Percentiles rank a stretch among this genome's conserved stretches.
These are phyloP conservation scores for Onychomys arenicola DNA, from an alignment of 2,797 vertebrate genomes.

Conservation along the genomic window DNA sequence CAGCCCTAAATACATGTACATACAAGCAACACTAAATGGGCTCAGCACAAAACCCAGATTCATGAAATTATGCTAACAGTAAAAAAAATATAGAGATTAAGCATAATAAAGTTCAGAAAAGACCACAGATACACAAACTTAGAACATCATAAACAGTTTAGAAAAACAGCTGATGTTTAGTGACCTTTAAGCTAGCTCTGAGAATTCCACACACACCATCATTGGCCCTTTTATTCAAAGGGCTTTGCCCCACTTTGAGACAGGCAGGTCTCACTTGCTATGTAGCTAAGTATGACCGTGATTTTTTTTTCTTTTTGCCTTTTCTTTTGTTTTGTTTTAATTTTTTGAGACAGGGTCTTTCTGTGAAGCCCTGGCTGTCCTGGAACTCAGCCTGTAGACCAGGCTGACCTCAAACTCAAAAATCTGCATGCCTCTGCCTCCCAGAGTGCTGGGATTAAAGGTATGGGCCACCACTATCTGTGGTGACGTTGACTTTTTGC, in stretches of 20 bases:
- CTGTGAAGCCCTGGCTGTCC: background rate
- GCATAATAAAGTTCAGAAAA: constrained; percentile 26
- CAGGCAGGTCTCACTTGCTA: background rate
- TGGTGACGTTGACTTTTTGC: background rate
- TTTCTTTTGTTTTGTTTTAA: background rate
- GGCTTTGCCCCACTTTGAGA: background rate
- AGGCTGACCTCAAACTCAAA: background rate
- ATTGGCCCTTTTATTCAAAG: background rate
- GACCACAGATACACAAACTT: background rate
- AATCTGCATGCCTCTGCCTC: background rate
- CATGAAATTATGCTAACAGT: background rate
- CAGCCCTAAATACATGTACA: background rate
- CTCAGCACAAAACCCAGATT: background rate
- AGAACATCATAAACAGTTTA: background rate
- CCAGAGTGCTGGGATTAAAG: background rate
- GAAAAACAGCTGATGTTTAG: constrained; percentile 9
- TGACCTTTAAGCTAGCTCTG: background rate
- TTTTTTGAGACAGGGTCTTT: background rate
- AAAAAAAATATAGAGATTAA: constrained; percentile 32
- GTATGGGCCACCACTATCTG: background rate
- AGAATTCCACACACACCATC: background rate
- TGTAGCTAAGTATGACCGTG: background rate
- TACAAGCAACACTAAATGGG: background rate
- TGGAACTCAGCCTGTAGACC: background rate
- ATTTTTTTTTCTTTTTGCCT: background rate